Percentiles rank a stretch among this genome's conserved stretches.
Evolutionary conservation across 2,113 vertebrate genomes (phyloP).

Genomic region (Cairina moschata): DNA sequence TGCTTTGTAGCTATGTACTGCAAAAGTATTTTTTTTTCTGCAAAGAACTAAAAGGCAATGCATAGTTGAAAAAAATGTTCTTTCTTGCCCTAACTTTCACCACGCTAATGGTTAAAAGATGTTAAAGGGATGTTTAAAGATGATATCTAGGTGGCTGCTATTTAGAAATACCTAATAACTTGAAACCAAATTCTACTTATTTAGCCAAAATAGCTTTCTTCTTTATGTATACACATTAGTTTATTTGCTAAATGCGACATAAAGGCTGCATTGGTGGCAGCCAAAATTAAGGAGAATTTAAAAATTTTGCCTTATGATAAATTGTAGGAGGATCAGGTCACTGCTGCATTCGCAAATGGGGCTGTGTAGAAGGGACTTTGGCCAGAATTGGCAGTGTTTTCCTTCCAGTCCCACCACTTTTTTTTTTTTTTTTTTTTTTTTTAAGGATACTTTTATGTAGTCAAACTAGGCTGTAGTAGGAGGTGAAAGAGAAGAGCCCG

Average conservation of each 20-base stretch:
- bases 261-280: not conserved
- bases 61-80: not conserved
- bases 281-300: constrained; percentile 13
- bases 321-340: not conserved
- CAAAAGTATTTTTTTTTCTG: not conserved
- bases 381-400: not conserved
- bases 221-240: not conserved
- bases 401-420: not conserved
- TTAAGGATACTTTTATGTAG: not conserved
- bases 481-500: not conserved
- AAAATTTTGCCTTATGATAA: not conserved
- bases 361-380: not conserved
- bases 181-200: not conserved
- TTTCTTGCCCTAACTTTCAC: not conserved
- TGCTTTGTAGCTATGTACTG: not conserved
- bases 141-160: not conserved
- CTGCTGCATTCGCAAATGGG: not conserved
- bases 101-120: not conserved
- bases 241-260: constrained; percentile 7
- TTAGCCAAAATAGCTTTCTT: not conserved
- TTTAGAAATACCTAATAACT: not conserved
- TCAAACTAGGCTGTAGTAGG: not conserved
- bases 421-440: not conserved
- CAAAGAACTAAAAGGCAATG: not conserved
- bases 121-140: not conserved